Percentiles rank a stretch among this genome's conserved stretches.
These are phyloP conservation scores for Digitonthophagus gazella DNA, from an alignment of 2,888 invertebrate species.

Conservation along the genomic window DNA sequence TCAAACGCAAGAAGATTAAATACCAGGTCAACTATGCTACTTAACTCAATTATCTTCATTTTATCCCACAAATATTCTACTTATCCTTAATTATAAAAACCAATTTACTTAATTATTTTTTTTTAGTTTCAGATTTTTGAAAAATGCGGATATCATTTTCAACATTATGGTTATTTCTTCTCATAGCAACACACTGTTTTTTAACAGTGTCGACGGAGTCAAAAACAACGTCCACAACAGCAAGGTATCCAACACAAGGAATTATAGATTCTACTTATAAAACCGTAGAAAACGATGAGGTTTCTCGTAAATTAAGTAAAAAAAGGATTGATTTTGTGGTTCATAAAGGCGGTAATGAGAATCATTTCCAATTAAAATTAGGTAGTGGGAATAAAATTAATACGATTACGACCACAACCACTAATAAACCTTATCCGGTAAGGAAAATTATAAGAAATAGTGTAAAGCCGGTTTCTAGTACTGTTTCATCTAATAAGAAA, in stretches of 20 bases:
- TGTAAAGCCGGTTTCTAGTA: slow-evolving; percentile 6
- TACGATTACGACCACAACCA: background rate
- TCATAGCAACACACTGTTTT: background rate
- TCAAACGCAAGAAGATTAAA: too few species aligned
- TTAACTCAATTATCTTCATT: too few species aligned
- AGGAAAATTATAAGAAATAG: slow-evolving; percentile 10
- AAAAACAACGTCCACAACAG: slow-evolving; percentile 40
- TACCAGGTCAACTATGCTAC: too few species aligned
- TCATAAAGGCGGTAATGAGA: background rate
- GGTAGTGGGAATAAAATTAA: background rate
- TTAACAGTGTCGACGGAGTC: slow-evolving; percentile 29
- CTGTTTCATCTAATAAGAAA: too few species aligned
- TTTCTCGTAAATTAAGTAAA: background rate
- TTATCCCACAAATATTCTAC: too few species aligned
- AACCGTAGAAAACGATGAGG: background rate
- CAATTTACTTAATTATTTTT: slow-evolving; percentile 22
- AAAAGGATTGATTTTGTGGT: background rate
- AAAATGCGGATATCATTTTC: slow-evolving; percentile 29
- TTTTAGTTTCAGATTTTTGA: slow-evolving; percentile 46
- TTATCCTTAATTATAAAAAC: background rate
- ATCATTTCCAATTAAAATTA: background rate
- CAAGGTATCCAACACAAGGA: too few species aligned
- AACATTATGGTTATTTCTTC: background rate
- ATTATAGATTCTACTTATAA: background rate
- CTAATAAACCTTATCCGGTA: background rate